Evolutionary conservation across 2,888 invertebrate species (phyloP), one percentile per base, ranked within the genome.

Genomic region (Cordylochernes scorpioides): DNA sequence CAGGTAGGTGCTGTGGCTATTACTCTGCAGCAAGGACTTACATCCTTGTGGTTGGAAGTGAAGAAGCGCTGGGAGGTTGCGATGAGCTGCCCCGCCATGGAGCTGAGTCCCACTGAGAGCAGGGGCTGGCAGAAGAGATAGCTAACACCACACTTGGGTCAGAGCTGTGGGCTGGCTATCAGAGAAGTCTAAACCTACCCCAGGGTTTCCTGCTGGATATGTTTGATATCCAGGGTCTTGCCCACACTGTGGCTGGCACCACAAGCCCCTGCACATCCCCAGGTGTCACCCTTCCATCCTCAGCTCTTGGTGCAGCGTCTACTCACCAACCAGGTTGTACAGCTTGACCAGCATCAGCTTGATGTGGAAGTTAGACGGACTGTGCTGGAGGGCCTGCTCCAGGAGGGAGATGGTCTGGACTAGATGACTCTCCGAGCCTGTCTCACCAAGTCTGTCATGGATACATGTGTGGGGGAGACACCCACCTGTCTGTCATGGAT

Each of bases 171-270:
- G 14, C 9, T 22, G 1, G 8, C 16, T 16, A 24, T 19, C 19
- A 15, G 18, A 28, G 13, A 28, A 30, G 12, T 22, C 10, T 19
- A 24, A 19, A 19, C 57, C 58, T 75, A 77, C 40, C 86, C 80
- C 50, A 91, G 57, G 0, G 86, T 77, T 52, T 86, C 80, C 49
- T 84, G 60, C 55, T 86, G 86, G 43, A 88, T 67, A 54, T 88
- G 82, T 54, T 91, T 91, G 33, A 80, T 64, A 48, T 88, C 86
- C 47, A 91, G 57, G 30, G 64, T 64, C 42, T 68, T 67, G 53
- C 72, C 75, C 45, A 71, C 60, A 28, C 61, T 59, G 44, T 71
- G 68, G 17, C 77, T 75, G 2, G 70, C 70, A 27, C 65, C 52
- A 15, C 67, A 65, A 41, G 71, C 72, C 36, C 80, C 80, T 54